Conservation (phyloP, 2,113 vertebrate species). For the Chaetodon auriga region DNA sequence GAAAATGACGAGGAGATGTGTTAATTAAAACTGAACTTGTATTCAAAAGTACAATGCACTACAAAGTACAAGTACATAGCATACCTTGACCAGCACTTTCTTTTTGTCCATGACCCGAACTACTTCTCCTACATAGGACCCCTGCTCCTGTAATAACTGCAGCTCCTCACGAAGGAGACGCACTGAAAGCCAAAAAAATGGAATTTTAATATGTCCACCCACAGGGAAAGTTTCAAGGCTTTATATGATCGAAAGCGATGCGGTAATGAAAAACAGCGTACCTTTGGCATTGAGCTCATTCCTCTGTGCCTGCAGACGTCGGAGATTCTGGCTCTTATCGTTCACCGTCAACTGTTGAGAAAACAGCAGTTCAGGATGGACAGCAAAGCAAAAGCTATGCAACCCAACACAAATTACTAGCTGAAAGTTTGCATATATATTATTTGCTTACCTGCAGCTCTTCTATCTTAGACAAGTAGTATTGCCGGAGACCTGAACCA, state of each 20-base stretch:
- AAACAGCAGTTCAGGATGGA: slow-evolving; percentile 2
- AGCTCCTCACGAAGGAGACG: slow-evolving; percentile 95
- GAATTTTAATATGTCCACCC: neutral
- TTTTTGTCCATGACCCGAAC: slow-evolving; percentile 99
- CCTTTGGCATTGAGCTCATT: slow-evolving; percentile 99
- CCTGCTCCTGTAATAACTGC: slow-evolving; percentile 97
- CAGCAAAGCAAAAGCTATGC: accelerated
- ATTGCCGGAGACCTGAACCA: slow-evolving; percentile 94
- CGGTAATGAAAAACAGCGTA: slow-evolving; percentile 51
- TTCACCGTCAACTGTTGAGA: slow-evolving; percentile 92
- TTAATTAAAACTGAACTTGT: neutral
- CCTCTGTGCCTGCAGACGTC: slow-evolving; percentile 95
- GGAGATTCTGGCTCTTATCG: slow-evolving; percentile 97
- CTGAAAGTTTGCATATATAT: neutral
- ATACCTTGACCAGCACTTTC: slow-evolving; percentile 97
- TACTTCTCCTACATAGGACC: slow-evolving; percentile 97
- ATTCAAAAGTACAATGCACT: neutral
- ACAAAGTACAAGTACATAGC: neutral
- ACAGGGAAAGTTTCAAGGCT: accelerated
- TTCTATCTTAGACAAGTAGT: slow-evolving; percentile 98
- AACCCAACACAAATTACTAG: neutral
- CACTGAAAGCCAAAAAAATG: slow-evolving; percentile 79
- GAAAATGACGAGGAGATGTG: slow-evolving; percentile 14
- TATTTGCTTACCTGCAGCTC: slow-evolving; percentile 92
- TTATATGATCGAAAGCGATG: neutral